A percentile compares a stretch with the other conserved stretches of the same genome.
phyloP scores from a whole-genome alignment of 2,888 invertebrate species.

The Cordilura impudica region DNA sequence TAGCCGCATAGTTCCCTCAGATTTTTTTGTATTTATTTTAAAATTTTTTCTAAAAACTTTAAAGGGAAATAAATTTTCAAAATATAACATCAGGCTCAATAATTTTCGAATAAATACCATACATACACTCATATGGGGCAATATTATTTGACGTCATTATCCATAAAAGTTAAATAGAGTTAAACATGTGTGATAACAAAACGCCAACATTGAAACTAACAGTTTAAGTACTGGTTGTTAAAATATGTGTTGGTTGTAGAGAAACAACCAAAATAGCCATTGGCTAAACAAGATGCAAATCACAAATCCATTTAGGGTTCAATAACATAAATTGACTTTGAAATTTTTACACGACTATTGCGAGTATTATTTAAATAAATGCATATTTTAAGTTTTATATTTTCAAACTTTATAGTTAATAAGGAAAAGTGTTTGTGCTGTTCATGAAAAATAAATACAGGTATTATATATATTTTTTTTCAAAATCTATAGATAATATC shows the following conservation, averaged over 20 bases:
- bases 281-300: neutral
- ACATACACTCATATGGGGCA: neutral
- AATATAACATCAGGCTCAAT: no score
- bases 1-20: no score
- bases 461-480: neutral
- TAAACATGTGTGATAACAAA: slow-evolving; percentile 43
- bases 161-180: slow-evolving; percentile 28
- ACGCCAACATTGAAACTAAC: slow-evolving; percentile 40
- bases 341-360: slow-evolving; percentile 7
- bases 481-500: neutral
- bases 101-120: no score
- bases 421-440: neutral
- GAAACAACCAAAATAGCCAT: neutral
- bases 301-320: slow-evolving; percentile 48
- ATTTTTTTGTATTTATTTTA: no score
- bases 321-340: slow-evolving; percentile 27
- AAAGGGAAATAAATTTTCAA: no score
- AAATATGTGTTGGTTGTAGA: slow-evolving; percentile 33
- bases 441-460: neutral
- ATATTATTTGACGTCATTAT: slow-evolving; percentile 48
- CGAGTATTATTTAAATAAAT: neutral
- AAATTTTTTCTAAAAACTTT: no score
- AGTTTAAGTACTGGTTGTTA: slow-evolving; percentile 64
- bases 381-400: neutral
- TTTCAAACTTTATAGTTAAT: neutral